phyloP scores from a whole-genome alignment of 2,888 invertebrate species.

The Graphium colonna region DNA sequence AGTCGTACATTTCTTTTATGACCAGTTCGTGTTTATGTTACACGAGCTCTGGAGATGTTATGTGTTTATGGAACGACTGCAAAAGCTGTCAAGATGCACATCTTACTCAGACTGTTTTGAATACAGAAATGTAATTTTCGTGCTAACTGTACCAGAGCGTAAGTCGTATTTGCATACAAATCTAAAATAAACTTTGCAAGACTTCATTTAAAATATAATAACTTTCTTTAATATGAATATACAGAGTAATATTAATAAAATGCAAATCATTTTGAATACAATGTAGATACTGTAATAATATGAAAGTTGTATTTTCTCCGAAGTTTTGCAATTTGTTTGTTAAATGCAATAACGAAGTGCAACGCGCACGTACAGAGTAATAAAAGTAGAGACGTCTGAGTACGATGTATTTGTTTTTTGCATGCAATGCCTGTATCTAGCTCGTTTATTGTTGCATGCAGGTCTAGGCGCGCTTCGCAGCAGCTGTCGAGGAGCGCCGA shows the following conservation, averaged over 20 bases:
- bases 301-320: not conserved
- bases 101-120: slow-evolving; percentile 24
- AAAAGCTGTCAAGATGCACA: slow-evolving; percentile 21
- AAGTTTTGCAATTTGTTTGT: slow-evolving; percentile 9
- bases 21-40: slow-evolving; percentile 7
- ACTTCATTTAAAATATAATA: not conserved
- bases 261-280: slow-evolving; percentile 4
- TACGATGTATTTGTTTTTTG: slow-evolving; percentile 44
- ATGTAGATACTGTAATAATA: not conserved
- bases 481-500: slow-evolving; percentile 86
- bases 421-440: slow-evolving; percentile 74
- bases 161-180: not conserved
- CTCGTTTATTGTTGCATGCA: slow-evolving; percentile 80
- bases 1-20: slow-evolving; percentile 25
- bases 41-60: not conserved
- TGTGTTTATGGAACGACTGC: slow-evolving; percentile 22
- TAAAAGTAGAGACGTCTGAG: slow-evolving; percentile 41
- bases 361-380: not conserved
- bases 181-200: too few species aligned
- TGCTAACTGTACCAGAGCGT: not conserved
- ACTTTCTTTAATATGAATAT: too few species aligned
- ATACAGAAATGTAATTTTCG: not conserved
- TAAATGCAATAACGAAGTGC: not conserved
- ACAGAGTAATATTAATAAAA: too few species aligned
- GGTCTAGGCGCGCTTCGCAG: slow-evolving; percentile 93